Percentiles rank a stretch among this genome's conserved stretches.
These are phyloP conservation scores for Latheticus oryzae DNA, from an alignment of 2,888 invertebrate species.

Conservation along the genomic window DNA sequence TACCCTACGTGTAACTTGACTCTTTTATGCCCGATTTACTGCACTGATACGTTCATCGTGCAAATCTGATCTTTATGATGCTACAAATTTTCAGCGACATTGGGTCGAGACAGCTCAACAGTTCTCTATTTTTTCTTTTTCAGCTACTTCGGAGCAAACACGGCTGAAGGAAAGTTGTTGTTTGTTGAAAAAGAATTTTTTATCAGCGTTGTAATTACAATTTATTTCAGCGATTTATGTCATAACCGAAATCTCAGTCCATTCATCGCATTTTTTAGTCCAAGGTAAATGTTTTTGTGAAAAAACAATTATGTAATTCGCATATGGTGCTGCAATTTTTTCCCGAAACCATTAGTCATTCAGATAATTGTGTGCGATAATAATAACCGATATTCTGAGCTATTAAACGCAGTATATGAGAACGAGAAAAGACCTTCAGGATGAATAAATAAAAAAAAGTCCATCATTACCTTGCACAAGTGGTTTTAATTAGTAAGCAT, in stretches of 20 bases:
- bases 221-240: too few species aligned
- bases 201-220: too few species aligned
- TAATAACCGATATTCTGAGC: too few species aligned
- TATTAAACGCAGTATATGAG: too few species aligned
- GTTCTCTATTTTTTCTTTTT: constrained; percentile 11
- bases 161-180: background rate
- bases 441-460: constrained; percentile 17
- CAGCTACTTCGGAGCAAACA: constrained; percentile 1
- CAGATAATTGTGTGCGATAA: constrained; percentile 23
- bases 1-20: constrained; percentile 28
- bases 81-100: constrained; percentile 38
- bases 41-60: constrained; percentile 35
- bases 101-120: constrained; percentile 21
- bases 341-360: constrained; percentile 23
- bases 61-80: constrained; percentile 37
- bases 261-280: too few species aligned
- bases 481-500: constrained; percentile 35
- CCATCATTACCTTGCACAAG: constrained; percentile 39
- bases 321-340: constrained; percentile 23
- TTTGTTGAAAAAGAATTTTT: too few species aligned
- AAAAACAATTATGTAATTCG: too few species aligned
- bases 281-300: too few species aligned
- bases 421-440: constrained; percentile 3
- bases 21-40: constrained; percentile 40
- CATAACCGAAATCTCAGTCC: too few species aligned